Base-by-base conservation (phyloP, 1,140 invertebrate species). In the Wasmannia auropunctata region DNA sequence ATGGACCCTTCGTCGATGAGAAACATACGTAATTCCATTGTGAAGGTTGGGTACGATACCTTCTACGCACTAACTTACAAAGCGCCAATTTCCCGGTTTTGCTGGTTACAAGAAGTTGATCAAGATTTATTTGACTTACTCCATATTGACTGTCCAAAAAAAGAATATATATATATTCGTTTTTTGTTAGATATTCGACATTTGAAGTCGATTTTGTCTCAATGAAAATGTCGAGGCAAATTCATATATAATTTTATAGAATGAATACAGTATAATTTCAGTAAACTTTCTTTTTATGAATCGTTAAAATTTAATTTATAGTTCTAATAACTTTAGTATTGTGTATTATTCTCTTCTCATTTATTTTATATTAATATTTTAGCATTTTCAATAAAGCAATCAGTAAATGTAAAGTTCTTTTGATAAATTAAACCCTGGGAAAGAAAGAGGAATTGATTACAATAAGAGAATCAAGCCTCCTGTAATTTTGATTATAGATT, bases 91-190 rank as follows among this genome's bases (percentile, higher is more conserved):
- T 65, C 22, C n/a, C 14, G 1, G 51, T 37, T 25, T 81, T 69
- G 7, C 6, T n/a, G 3, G 37, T 43, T 19, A 34, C 19, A 49
- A 46, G 0, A 81, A 40, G 7, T 16, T 43, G 22, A 58, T 81
- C 22, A 28, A 81, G 63, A 70, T 81, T 81, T 70, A 72, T 70
- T 22, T 40, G 10, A 80, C 19, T 56, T 56, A 16, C 31, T 51
- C 8, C 7, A 28, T 28, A 65, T n/a, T n/a, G 14, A 28, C 7
- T 60, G 5, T 28, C 10, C 11, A 8, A 46, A 49, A 43, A 28
- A n/a, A n/a, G n/a, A 40, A 11, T 19, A 37, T 7, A 1, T 14
- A 5, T 37, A 69, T 69, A 22, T 58, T 40, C 22, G 28, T 14
- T 43, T 62, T 22, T 62, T 46, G 28, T 19, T 43, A 40, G 46